Conservation (phyloP, 2,113 vertebrate species). For the Cyrtonyx montezumae region DNA sequence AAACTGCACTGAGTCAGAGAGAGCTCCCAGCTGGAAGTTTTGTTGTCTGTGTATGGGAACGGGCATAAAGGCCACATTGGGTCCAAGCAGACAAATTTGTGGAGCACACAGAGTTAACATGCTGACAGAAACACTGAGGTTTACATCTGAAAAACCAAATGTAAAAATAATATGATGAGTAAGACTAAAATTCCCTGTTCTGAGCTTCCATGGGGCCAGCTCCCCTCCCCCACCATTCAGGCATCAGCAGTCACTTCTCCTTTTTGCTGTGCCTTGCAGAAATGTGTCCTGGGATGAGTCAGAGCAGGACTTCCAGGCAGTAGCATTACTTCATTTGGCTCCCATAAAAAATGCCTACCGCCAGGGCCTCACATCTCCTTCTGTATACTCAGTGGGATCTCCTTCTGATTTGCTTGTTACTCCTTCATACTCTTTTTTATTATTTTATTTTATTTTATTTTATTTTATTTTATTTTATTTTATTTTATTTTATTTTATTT, state of each 20-base stretch:
- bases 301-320: conserved; percentile 65
- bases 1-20: not conserved
- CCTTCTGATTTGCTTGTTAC: not conserved
- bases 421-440: not conserved
- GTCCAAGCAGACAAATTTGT: not conserved
- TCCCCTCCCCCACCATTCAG: conserved; percentile 11
- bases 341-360: not conserved
- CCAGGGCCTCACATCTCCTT: not conserved
- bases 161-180: conserved; percentile 80
- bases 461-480: no score
- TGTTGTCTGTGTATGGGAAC: not conserved
- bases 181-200: conserved; percentile 81
- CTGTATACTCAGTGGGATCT: not conserved
- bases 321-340: not conserved
- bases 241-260: conserved; percentile 68
- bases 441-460: not conserved
- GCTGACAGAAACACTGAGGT: conserved; percentile 66
- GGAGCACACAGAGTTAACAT: conserved; percentile 64
- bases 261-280: conserved; percentile 72
- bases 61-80: not conserved
- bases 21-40: not conserved
- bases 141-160: conserved; percentile 73
- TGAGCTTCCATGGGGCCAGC: conserved; percentile 69
- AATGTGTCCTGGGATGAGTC: conserved; percentile 74
- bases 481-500: no score